Base-by-base conservation (phyloP, 2,113 vertebrate species). In the Cephalopholis sonnerati region DNA sequence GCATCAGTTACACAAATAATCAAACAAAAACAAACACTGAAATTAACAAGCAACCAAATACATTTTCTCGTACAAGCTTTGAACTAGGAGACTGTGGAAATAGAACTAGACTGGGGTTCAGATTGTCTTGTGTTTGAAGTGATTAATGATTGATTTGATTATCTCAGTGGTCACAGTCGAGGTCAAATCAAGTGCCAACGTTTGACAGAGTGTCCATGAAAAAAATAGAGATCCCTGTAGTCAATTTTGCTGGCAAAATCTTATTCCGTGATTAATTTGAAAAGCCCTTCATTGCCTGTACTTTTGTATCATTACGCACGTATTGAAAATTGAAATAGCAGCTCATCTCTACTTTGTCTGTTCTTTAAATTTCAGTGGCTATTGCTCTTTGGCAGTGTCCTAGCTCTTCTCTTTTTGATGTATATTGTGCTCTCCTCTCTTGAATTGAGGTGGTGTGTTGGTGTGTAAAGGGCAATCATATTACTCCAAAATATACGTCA, bases 361-460 rank as follows among this genome's bases (percentile, higher is more conserved):
- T 22, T 48, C 41, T 79, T 55, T 10, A 64, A 46, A 79, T 86
- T 87, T 86, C 55, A 74, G 84, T 85, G 77, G 76, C 82, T 86
- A 69, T 87, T 88, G 84, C 87, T 93, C 91, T 94, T 94, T 93
- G 92, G 90, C 90, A 87, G 87, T 91, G 84, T 91, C 81, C 87
- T 93, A 91, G 87, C 92, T 91, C 79, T 81, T 83, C 7, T 51
- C 70, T 65, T 67, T 65, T 61, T 55, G 48, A 57, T 80, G 16
- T 67, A n/a, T 78, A 81, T 83, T 87, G 70, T 87, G 77, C 89
- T 88, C 66, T 81, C 39, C 61, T 75, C 53, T 68, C 13, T 74
- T 80, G 64, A 72, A 77, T 73, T 86, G 91, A 91, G 90, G 91
- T 91, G 87, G 51, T 91, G 84, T 85, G 86, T 92, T 89, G 89